Conservation (phyloP, 2,113 vertebrate species). For the Fulmarus glacialis region DNA sequence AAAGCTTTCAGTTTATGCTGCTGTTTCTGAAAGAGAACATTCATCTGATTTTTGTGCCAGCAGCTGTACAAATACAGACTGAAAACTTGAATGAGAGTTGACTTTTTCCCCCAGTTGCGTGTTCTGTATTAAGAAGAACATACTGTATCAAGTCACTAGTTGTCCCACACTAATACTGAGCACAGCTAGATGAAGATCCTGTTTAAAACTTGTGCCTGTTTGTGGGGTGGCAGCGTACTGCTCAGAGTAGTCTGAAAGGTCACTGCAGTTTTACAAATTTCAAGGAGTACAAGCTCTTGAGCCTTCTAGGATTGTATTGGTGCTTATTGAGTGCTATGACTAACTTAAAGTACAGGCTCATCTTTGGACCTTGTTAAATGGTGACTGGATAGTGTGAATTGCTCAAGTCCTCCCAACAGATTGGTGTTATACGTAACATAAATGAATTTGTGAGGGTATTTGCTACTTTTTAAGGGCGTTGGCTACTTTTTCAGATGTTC, state of each 20-base stretch:
- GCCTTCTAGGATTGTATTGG: neutral
- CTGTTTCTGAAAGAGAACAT: neutral
- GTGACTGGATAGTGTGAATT: neutral
- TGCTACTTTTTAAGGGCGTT: neutral
- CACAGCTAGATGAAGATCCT: neutral
- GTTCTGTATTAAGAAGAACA: neutral
- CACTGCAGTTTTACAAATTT: neutral
- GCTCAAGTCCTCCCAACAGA: neutral
- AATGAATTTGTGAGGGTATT: neutral
- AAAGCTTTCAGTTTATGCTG: neutral
- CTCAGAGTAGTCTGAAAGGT: neutral
- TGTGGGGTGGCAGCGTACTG: accelerated
- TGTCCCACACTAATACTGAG: neutral
- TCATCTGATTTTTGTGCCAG: neutral
- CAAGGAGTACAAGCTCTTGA: neutral
- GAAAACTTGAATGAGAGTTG: neutral
- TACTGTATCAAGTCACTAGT: neutral
- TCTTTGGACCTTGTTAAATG: neutral
- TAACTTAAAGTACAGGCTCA: neutral
- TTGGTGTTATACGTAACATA: neutral
- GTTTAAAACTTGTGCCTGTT: accelerated
- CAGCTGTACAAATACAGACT: conserved; percentile 2
- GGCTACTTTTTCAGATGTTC: neutral
- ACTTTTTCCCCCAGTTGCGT: neutral
- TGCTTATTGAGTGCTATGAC: neutral